Evolutionary conservation across 2,888 invertebrate species (phyloP).

Genomic region (Atrina japonica): DNA sequence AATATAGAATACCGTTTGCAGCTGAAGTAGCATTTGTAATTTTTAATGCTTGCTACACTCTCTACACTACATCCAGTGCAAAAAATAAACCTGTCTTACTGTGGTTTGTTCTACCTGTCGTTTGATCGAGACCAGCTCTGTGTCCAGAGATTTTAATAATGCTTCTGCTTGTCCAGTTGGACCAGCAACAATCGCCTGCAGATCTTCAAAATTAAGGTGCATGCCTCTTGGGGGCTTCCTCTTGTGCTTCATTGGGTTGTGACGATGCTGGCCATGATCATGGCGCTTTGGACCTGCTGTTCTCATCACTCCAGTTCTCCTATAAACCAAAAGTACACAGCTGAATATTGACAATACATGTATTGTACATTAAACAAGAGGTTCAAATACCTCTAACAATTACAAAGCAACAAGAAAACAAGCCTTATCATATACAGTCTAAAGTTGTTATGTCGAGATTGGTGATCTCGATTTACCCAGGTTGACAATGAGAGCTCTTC

Average conservation of each 20-base stretch:
- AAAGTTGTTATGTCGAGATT: too few relatives aligned
- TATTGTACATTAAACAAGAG: background rate
- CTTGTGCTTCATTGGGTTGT: slow-evolving; percentile 79
- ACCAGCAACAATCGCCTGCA: slow-evolving; percentile 93
- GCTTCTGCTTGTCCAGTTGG: slow-evolving; percentile 88
- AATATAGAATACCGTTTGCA: too few relatives aligned
- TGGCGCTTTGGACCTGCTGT: slow-evolving; percentile 70
- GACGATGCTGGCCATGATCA: slow-evolving; percentile 71
- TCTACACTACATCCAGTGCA: too few relatives aligned
- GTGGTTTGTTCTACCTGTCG: slow-evolving; percentile 90
- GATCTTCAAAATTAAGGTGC: slow-evolving; percentile 98
- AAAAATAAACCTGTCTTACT: too few relatives aligned
- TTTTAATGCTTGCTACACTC: too few relatives aligned
- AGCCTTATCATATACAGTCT: too few relatives aligned
- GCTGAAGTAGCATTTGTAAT: too few relatives aligned
- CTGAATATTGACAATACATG: background rate
- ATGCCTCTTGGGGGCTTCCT: slow-evolving; percentile 97
- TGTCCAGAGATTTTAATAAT: slow-evolving; percentile 94
- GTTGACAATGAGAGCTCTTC: too few relatives aligned
- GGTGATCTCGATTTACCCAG: too few relatives aligned
- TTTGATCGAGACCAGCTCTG: slow-evolving; percentile 95
- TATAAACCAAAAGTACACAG: slow-evolving; percentile 42
- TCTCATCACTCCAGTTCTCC: slow-evolving; percentile 74
- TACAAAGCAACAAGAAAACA: too few relatives aligned
- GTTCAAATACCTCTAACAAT: too few relatives aligned